Percentiles rank a stretch among this genome's conserved stretches.
These are phyloP conservation scores for Corythornis vintsioides DNA, from an alignment of 2,113 vertebrate species.

Conservation along the genomic window DNA sequence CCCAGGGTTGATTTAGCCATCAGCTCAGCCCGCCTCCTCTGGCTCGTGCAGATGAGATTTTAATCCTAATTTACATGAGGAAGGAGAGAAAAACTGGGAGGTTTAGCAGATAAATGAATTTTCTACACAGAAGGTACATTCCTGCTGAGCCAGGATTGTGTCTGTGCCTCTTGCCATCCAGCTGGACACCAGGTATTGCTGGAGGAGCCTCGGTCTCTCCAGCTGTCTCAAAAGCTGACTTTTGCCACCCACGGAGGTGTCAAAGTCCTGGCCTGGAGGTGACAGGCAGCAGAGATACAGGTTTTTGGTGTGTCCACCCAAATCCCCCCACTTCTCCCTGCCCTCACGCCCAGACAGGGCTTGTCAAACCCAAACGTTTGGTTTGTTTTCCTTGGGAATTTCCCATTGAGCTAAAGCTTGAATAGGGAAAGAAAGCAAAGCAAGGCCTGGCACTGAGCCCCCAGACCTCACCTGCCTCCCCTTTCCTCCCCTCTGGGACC, in stretches of 20 bases:
- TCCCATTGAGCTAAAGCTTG: not conserved
- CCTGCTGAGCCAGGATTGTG: not conserved
- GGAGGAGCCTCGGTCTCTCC: not conserved
- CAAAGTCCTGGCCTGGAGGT: not conserved
- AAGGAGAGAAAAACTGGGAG: not conserved
- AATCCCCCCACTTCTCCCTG: accelerated
- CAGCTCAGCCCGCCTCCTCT: not conserved
- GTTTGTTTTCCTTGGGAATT: not conserved
- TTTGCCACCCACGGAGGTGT: accelerated
- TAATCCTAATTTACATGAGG: not conserved
- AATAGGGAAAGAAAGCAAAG: not conserved
- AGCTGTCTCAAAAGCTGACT: too few relatives aligned
- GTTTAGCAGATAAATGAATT: not conserved
- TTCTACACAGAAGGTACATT: not conserved
- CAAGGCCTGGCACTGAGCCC: not conserved
- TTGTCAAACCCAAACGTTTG: not conserved
- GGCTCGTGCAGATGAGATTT: not conserved
- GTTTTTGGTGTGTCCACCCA: not conserved
- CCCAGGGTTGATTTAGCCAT: too few relatives aligned
- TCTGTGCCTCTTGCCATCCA: not conserved
- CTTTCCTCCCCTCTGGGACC: not conserved
- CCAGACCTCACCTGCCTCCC: not conserved
- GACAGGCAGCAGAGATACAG: not conserved
- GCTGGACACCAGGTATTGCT: accelerated
- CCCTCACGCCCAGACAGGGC: not conserved